Base-by-base conservation (phyloP, 2,888 invertebrate genomes). In the Napeogenes sylphis region DNA sequence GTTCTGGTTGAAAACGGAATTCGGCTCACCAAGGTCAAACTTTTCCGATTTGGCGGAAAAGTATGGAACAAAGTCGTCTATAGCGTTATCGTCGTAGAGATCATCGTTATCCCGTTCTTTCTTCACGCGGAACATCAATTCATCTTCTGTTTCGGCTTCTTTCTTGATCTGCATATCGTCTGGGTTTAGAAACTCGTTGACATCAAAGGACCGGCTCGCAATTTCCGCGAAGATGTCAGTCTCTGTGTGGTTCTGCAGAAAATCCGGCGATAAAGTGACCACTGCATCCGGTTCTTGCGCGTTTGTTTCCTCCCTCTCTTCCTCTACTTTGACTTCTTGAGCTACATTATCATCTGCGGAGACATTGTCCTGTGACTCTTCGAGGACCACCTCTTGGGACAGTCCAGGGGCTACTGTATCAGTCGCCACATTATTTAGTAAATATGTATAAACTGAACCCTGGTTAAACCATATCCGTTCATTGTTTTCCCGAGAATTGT, bases 1-100 rank as follows among this genome's bases (percentile, higher is more conserved):
- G 70, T 92, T 93, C 69, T 93, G 92, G 56, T 92, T 90, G 72
- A 88, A 87, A 0, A 93, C 91, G 0, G 92, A 91, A 62, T 84
- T 78, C 0, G 81, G 71, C 71, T 80, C 91, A 45, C 75, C 91
- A 71, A 72, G 78, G 66, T 83, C 84, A 68, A 82, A 74, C 61
- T 81, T 84, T 65, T 86, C 88, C 0, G 81, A 67, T 70, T 86
- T 87, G 6, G 78, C 76, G 5, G 78, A 73, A 72, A 90, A 91
- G 59, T 86, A 90, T 2, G 90, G 86, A 32, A 88, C 85, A 66
- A 82, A 90, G 33, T 91, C 81, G 59, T 83, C 90, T 45, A 88
- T 87, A 0, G 90, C 90, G 61, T 91, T 90, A 58, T 91, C 91
- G 63, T 82, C 85, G 71, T 89, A 88, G 5, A 87, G 64, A 62